These are phyloP conservation scores for Halcyon smyrnensis DNA, from an alignment of 2,797 vertebrate genomes.

Conservation along the genomic window DNA sequence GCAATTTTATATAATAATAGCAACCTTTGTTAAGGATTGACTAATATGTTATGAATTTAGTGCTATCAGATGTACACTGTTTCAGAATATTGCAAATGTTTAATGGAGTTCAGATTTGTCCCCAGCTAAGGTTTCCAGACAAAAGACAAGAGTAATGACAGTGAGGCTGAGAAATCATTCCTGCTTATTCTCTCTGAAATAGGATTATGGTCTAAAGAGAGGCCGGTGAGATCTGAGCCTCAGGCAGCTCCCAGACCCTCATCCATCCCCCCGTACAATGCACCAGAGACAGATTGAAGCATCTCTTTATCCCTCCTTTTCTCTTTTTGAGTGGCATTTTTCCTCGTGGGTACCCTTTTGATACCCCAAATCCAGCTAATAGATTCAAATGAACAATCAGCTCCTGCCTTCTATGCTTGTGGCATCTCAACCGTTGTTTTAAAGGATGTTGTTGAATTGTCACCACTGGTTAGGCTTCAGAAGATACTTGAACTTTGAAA, in stretches of 20 bases:
- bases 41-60: not conserved
- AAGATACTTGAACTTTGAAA: not conserved
- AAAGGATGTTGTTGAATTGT: not conserved
- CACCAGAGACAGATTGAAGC: not conserved
- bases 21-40: not conserved
- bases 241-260: not conserved
- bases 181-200: not conserved
- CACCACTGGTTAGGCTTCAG: not conserved
- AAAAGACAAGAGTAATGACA: not conserved
- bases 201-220: not conserved
- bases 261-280: not conserved
- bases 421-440: not conserved
- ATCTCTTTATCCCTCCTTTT: not conserved
- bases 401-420: not conserved
- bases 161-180: not conserved
- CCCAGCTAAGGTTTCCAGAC: not conserved
- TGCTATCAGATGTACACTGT: not conserved
- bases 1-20: not conserved
- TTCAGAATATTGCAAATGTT: not conserved
- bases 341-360: not conserved
- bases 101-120: not conserved
- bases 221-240: not conserved
- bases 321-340: not conserved
- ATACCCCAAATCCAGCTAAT: not conserved
- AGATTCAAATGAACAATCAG: not conserved